Base-by-base conservation (phyloP, 2,888 invertebrate species). In the Synanthedon andrenaeformis region DNA sequence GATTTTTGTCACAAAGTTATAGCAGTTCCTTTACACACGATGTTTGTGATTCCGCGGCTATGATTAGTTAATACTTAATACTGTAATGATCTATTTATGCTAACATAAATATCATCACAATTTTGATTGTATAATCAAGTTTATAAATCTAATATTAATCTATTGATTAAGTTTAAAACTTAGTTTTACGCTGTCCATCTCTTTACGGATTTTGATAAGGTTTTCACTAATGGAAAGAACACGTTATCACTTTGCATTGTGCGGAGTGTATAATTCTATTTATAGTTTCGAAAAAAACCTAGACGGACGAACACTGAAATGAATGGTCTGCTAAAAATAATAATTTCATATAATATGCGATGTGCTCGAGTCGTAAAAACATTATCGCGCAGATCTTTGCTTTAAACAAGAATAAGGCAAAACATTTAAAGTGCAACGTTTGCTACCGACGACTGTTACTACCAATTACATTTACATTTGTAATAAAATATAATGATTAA, bases 311-410 rank as follows among this genome's bases (percentile, higher is more conserved):
- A 28, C 51, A 51, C 13, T 42, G 49, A 50, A 41, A 50, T 60
- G 55, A 57, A 58, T 49, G 51, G 56, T 51, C 52, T 50, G 49
- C 51, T 56, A 49, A 57, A 59, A 59, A 52, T 56, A 57, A 55
- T 55, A 60, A 59, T 54, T 58, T 57, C 54, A 58, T 56, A 58
- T 45, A 45, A 45, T 59, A 57, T 55, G 54, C 56, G 50, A 54
- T 53, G 54, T 41, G 53, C 57, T 60, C 56, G 56, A 55, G 56
- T 59, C 59, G 62, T 60, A 63, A 63, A 63, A 56, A 57, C 55
- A 55, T 64, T 64, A 66, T 67, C 66, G 58, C 57, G 49, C 42
- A 60, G 52, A 58, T 45, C 45, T 45, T 57, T 65, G 65, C 66
- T 61, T 52, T 51, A 55, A 57, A 61, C 54, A 56, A 57, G 54